Base-by-base conservation (phyloP, 1,140 invertebrate species). In the Euwallacea fornicatus region DNA sequence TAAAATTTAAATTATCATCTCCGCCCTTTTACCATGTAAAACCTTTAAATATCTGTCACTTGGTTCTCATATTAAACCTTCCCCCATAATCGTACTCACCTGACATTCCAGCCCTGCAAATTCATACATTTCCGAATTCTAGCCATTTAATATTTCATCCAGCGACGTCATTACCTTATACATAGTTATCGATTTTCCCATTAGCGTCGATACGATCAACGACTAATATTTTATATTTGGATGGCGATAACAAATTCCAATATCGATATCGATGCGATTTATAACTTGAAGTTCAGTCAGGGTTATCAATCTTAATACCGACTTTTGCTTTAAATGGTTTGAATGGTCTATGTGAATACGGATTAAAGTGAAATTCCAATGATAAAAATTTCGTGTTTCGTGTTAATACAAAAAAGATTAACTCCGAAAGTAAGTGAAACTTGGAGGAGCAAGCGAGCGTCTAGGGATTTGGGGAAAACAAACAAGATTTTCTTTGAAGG, bases 371-470 rank as follows among this genome's bases (percentile, higher is more conserved):
- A 33, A 33, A 33, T 33, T 33, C 21, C 21, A 33, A 33, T 33
- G 4, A 33, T 33, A 33, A 33, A 33, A 50, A 50, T 11, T 50
- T 6, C 8, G 15, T 42, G 58, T 60, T 60, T 11, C 21, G 21
- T 60, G 58, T 41, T 60, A 41, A 41, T 42, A 11, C 42, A 60
- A 60, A 60, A 41, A 60, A 60, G 58, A 41, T 60, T 60, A 60
- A 21, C 58, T 60, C 42, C 42, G 13, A 42, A 60, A 60, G 11
- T 41, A 41, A 42, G 21, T 11, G 42, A 41, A 33, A 42, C 11
- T 33, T 41, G 13, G 58, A 60, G 13, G 16, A 60, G 21, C 21
- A 60, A 60, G 42, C 58, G 58, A 60, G 16, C 58, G 13, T 13
- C 58, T 21, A 41, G 58, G 42, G 58, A 42, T 60, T 60, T 60